phyloP scores from a whole-genome alignment of 2,113 vertebrate species.

The Corvus hawaiiensis region DNA sequence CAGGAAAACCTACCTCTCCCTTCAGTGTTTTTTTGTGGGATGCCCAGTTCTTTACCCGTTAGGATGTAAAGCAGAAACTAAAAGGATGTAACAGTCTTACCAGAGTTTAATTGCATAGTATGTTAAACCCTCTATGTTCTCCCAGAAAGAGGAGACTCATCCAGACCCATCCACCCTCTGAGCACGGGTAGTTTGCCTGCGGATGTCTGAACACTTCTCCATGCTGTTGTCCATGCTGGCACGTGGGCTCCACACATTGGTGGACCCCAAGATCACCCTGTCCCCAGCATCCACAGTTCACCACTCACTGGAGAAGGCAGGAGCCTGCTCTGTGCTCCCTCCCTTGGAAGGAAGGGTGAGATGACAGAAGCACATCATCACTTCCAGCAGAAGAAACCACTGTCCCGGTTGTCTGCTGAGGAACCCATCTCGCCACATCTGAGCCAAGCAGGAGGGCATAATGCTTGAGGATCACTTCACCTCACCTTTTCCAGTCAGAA shows the following conservation, averaged over 20 bases:
- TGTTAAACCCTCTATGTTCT: constrained; percentile 4
- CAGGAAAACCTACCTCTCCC: neutral
- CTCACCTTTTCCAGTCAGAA: neutral
- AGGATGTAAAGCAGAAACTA: neutral
- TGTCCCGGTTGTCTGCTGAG: constrained; percentile 37
- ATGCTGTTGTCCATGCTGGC: neutral
- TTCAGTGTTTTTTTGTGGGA: neutral
- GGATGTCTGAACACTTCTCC: neutral
- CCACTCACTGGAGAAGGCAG: neutral
- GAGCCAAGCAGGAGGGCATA: constrained; percentile 3
- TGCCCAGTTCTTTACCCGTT: neutral
- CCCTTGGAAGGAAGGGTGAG: neutral
- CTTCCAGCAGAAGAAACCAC: constrained; percentile 27
- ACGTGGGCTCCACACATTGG: neutral
- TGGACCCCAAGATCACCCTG: neutral
- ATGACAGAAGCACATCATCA: neutral
- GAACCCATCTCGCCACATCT: constrained; percentile 46
- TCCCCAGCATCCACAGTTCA: neutral
- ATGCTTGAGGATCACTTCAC: neutral
- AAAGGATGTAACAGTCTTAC: constrained; percentile 10
- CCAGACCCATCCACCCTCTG: neutral
- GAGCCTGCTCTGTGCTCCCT: neutral
- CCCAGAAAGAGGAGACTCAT: neutral
- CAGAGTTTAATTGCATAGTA: constrained; percentile 47
- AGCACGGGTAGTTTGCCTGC: neutral